Evolutionary conservation across 2,113 vertebrate species (phyloP), one percentile per base, ranked within the genome.

Genomic region (Hippocampus barbouri): DNA sequence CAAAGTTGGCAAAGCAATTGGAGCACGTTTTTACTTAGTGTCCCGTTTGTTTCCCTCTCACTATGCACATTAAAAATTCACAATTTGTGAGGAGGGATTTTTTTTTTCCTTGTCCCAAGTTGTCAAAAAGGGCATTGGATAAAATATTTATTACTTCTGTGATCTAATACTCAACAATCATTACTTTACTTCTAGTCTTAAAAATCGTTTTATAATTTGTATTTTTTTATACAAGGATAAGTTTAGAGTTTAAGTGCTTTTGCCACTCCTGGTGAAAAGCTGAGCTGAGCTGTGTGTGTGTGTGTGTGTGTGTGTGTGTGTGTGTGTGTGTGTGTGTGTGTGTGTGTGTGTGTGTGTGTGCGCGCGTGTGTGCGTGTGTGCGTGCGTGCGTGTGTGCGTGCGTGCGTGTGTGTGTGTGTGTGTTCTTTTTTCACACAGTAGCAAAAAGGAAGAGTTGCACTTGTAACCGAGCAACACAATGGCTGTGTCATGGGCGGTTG

Each of bases 391-490:
- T 34, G n/a, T n/a, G n/a, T n/a, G n/a, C n/a, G n/a, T n/a, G n/a
- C n/a, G n/a, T n/a, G n/a, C n/a, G n/a, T n/a, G n/a, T n/a, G n/a
- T n/a, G n/a, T n/a, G n/a, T n/a, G n/a, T n/a, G n/a, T n/a, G n/a
- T n/a, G n/a, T n/a, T 10, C 68, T 27, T 30, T 34, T 66, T 63
- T 74, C 77, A 61, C 71, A 16, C 7, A 4, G 49, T 34, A 45
- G 30, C 62, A 47, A 73, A 16, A 66, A 49, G 69, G 64, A 71
- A 69, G 75, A 79, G 73, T 45, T 49, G 57, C 0, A 75, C 69
- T 71, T 68, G 40, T 16, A 27, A 51, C 40, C 40, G 30, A 5
- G 56, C 68, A 65, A 59, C 71, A 8, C 68, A 14, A 69, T 68
- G 30, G 53, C 11, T 1, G 40, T 5, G 63, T 45, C 21, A 40